Evolutionary conservation across 2,888 invertebrate genomes (phyloP), one percentile per base, ranked within the genome.

Genomic region (Microdon myrmicae): DNA sequence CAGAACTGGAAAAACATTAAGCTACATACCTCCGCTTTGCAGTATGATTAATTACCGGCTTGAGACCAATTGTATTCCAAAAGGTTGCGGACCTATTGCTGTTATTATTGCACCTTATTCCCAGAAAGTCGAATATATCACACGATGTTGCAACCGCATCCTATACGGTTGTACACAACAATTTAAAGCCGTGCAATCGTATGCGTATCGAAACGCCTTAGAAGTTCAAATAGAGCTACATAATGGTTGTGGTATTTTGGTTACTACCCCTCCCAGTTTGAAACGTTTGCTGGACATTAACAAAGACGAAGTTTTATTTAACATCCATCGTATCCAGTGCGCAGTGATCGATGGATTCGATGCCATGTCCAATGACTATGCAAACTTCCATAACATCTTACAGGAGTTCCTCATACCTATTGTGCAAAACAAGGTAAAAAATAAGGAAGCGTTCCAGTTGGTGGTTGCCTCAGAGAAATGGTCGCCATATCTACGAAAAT

Each of bases 281-380:
- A 68, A 82, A 56, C 72, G 86, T 69, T 72, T 85, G 74, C 59
- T 83, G 70, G 60, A 81, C 68, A 72, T 75, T 72, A 81, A 73
- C 72, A 81, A 70, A 60, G 75, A 79, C 12, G 73, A 72, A 35
- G 53, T 67, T 2, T 72, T 83, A 3, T 77, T 89, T 0, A 85
- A 86, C 72, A 79, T 90, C 2, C 81, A 84, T 4, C 80, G 86
- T 14, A 76, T 92, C 1, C 83, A 84, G 8, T 86, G 86, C 68
- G 75, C 91, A 25, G 83, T 91, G 3, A 74, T 92, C 0, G 91
- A 92, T 72, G 87, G 89, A 70, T 85, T 86, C 17, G 89, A 92
- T 68, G 75, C 84, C 6, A 77, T 90, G 19, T 75, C 86, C 2
- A 56, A 48, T 1, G 68, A 70, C 16, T 45, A 68, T 13, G 39